phyloP scores from a whole-genome alignment of 1,140 invertebrate species.

The Neodiprion fabricii region DNA sequence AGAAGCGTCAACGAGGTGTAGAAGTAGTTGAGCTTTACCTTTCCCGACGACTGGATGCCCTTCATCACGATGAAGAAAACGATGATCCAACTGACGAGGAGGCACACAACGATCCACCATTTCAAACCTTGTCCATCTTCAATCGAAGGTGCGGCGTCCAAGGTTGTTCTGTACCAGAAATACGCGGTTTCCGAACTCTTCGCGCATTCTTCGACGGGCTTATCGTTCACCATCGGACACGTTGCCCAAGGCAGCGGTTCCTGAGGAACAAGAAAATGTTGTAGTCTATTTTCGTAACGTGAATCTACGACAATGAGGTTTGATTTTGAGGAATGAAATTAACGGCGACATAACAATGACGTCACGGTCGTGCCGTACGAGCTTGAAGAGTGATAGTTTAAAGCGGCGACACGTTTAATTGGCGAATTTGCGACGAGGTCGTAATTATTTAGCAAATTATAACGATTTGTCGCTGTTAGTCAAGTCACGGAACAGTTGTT shows the following conservation, averaged over 20 bases:
- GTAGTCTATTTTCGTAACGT: neutral
- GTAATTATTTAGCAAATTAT: neutral
- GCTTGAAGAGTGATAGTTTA: constrained; percentile 10
- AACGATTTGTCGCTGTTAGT: too few species aligned
- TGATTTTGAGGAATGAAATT: neutral
- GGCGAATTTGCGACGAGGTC: constrained; percentile 17
- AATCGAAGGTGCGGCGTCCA: constrained; percentile 85
- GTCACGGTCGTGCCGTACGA: neutral
- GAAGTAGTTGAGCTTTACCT: constrained; percentile 66
- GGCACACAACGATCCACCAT: constrained; percentile 94
- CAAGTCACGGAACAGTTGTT: too few species aligned
- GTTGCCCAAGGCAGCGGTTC: constrained; percentile 82
- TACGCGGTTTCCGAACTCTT: constrained; percentile 86
- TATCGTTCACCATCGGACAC: constrained; percentile 80
- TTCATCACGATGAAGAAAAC: constrained; percentile 98
- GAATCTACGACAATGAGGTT: neutral
- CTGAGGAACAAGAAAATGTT: constrained; percentile 58
- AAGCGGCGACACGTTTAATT: neutral
- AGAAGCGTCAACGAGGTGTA: neutral
- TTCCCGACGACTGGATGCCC: constrained; percentile 97
- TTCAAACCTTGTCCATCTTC: constrained; percentile 83
- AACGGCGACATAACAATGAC: neutral
- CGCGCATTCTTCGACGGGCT: constrained; percentile 76
- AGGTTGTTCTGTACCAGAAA: constrained; percentile 87
- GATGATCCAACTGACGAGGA: constrained; percentile 91